Conservation (phyloP, 2,797 vertebrate genomes). For the Acropternis orthonyx region DNA sequence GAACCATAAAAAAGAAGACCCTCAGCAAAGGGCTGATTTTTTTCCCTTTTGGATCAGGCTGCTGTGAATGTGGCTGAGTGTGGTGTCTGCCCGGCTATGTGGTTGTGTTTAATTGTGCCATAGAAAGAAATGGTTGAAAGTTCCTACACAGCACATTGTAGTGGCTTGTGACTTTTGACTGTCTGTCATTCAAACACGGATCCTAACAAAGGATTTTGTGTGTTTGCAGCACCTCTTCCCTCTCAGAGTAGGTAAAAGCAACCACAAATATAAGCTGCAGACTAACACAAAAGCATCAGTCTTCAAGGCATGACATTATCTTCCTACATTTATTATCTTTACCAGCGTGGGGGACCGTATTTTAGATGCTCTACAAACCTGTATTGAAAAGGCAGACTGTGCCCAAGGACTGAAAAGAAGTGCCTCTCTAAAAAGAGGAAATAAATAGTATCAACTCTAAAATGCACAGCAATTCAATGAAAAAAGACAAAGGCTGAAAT, state of each 20-base stretch:
- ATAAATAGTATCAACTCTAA: not conserved
- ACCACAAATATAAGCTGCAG: not conserved
- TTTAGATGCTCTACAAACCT: not conserved
- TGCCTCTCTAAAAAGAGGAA: not conserved
- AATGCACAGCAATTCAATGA: not conserved
- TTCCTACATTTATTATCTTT: not conserved
- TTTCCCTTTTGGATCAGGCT: not conserved
- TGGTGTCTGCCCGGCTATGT: constrained; percentile 8
- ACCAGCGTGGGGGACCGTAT: not conserved
- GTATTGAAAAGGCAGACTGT: not conserved
- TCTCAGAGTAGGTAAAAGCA: not conserved
- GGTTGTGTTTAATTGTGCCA: not conserved
- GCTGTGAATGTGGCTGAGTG: not conserved
- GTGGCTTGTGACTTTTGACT: not conserved
- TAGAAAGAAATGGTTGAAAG: constrained; percentile 14
- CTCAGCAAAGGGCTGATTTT: not conserved
- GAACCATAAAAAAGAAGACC: not conserved
- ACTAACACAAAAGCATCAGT: not conserved
- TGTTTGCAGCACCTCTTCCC: not conserved
- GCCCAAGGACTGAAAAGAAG: not conserved
- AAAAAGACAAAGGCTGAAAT: not conserved
- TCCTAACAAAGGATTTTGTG: not conserved
- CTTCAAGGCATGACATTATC: not conserved
- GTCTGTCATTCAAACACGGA: not conserved
- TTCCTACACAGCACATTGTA: not conserved